A percentile compares a stretch with the other conserved stretches of the same genome.
Evolutionary conservation across 2,888 invertebrate genomes (phyloP).

Genomic region (Phortica okadai): DNA sequence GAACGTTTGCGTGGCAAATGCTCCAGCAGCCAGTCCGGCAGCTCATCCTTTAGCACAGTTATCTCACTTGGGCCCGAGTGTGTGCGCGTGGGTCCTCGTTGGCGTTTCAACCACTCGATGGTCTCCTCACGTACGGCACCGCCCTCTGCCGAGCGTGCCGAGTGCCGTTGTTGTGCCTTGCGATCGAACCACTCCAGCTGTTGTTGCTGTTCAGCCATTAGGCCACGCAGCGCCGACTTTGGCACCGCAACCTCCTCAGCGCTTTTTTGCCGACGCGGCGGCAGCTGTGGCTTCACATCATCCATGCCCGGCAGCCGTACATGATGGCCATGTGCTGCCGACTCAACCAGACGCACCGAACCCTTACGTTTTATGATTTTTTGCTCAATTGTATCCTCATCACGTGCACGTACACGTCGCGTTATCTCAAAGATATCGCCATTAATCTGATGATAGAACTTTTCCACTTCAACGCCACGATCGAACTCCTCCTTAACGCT

Average conservation of each 20-base stretch:
- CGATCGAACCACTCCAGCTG: slow-evolving; percentile 76
- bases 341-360: slow-evolving; percentile 65
- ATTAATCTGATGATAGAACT: slow-evolving; percentile 76
- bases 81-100: slow-evolving; percentile 71
- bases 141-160: slow-evolving; percentile 76
- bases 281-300: slow-evolving; percentile 57
- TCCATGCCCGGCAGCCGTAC: slow-evolving; percentile 56
- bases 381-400: slow-evolving; percentile 75
- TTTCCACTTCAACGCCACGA: slow-evolving; percentile 76
- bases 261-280: slow-evolving; percentile 60
- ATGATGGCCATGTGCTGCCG: slow-evolving; percentile 55
- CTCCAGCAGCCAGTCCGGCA: slow-evolving; percentile 75
- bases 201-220: slow-evolving; percentile 57
- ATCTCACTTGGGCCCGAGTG: slow-evolving; percentile 76
- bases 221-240: slow-evolving; percentile 58
- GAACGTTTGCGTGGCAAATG: slow-evolving; percentile 73
- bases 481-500: slow-evolving; percentile 73
- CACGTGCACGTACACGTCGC: slow-evolving; percentile 72
- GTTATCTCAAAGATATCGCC: slow-evolving; percentile 76
- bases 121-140: slow-evolving; percentile 75
- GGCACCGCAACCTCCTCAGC: slow-evolving; percentile 64
- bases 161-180: slow-evolving; percentile 75
- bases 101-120: slow-evolving; percentile 73
- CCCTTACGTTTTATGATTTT: slow-evolving; percentile 72
- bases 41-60: slow-evolving; percentile 74